Evolutionary conservation across 2,888 invertebrate species (phyloP), one percentile per base, ranked within the genome.

Genomic region (Eumerus sabulonum): DNA sequence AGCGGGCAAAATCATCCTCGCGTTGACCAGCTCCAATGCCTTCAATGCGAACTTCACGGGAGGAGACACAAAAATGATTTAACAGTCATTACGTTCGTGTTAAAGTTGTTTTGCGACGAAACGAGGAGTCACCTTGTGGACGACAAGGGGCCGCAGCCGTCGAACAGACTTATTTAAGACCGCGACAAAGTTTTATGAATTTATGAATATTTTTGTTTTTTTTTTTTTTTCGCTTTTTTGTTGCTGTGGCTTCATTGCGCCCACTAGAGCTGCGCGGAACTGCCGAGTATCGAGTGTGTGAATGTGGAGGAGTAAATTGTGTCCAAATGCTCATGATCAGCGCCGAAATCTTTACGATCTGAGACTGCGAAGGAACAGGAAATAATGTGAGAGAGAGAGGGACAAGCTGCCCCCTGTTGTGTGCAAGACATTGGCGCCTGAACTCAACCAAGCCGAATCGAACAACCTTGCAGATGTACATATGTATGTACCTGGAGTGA

Each of bases 71-170:
- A 73, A 79, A 74, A 79, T 79, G 79, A 79, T 79, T 79, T 79
- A 79, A 54, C 81, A 81, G 81, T 81, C 81, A 81, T 81, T 81
- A 81, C 76, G 81, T 66, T 76, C 81, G 76, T 81, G 81, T 81
- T 81, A 74, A 81, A 81, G 73, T 68, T 68, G 79, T 68, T 72
- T 56, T 60, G 56, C 12, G 11, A 11, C 40, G 12, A n/a, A n/a
- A 42, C 47, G 62, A 73, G 53, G 62, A 72, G 67, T 77, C 77
- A 77, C 57, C 73, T 63, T 27, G 44, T n/a, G n/a, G n/a, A n/a
- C 3, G 12, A 40, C 40, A 50, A 38, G 38, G 1, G 16, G 47
- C 38, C 14, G 13, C 19, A 14, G 36, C 12, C 47, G 54, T 42
- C 14, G 44, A 56, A 19, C 16, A 67, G 48, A 19, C 50, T 48